Percentiles rank a stretch among this genome's conserved stretches.
These are phyloP conservation scores for Synergus gifuensis DNA, from an alignment of 2,888 invertebrate genomes.

Conservation along the genomic window DNA sequence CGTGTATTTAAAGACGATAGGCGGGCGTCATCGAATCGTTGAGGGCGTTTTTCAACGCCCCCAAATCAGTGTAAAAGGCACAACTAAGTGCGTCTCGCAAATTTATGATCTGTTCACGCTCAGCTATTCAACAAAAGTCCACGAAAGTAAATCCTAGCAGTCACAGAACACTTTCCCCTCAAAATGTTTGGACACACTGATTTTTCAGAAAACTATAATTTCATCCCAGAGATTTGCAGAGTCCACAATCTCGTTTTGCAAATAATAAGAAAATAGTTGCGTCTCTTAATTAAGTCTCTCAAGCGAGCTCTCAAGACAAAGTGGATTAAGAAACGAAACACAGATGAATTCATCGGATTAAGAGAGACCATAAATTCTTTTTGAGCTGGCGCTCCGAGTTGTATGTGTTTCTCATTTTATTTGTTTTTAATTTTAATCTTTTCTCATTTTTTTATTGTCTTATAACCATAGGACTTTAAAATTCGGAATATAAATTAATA, in stretches of 20 bases:
- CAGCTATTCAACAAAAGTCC: neutral
- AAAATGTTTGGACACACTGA: neutral
- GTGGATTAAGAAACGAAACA: neutral
- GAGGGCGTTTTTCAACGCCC: constrained; percentile 68
- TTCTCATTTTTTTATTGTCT: too few relatives aligned
- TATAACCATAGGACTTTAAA: too few relatives aligned
- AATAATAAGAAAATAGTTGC: neutral
- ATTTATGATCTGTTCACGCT: constrained; percentile 69
- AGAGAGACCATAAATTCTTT: neutral
- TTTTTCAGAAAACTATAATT: neutral
- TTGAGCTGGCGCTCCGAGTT: neutral
- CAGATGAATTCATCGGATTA: neutral
- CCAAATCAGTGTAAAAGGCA: constrained; percentile 73
- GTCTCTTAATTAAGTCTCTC: neutral
- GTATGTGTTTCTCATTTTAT: neutral
- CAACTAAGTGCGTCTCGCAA: constrained; percentile 67
- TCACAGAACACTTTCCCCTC: neutral
- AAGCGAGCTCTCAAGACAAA: neutral
- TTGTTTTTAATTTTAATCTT: neutral
- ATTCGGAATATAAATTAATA: too few relatives aligned
- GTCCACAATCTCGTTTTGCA: neutral
- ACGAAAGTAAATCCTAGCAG: neutral
- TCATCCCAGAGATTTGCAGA: neutral
- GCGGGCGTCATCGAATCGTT: constrained; percentile 50
- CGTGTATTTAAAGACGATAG: constrained; percentile 54